Conservation (phyloP, 2,888 invertebrate species). For the Torymus aiolomorphi region DNA sequence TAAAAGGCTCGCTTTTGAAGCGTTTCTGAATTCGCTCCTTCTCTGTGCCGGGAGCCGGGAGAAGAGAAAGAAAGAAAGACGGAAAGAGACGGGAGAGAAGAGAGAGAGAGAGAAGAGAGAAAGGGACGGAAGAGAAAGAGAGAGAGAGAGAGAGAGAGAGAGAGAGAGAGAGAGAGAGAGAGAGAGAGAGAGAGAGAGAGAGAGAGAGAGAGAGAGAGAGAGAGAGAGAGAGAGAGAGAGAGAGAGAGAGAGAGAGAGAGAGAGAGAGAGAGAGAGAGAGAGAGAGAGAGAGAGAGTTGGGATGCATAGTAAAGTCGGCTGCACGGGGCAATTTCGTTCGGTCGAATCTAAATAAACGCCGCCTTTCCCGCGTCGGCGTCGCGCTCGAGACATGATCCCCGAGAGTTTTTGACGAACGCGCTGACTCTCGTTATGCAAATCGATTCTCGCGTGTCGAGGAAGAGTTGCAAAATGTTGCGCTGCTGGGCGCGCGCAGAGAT, state of each 20-base stretch:
- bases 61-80: background rate
- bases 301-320: slow-evolving; percentile 16
- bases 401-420: slow-evolving; percentile 33
- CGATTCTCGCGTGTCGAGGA: slow-evolving; percentile 17
- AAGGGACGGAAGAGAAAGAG: too few relatives aligned
- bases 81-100: background rate
- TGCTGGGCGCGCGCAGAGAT: too few relatives aligned
- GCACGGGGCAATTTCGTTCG: slow-evolving; percentile 33
- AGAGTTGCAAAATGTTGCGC: background rate
- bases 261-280: background rate
- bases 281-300: background rate
- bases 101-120: background rate
- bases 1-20: slow-evolving; percentile 16
- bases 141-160: background rate
- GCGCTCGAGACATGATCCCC: too few relatives aligned
- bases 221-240: background rate
- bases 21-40: slow-evolving; percentile 21
- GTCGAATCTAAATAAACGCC: slow-evolving; percentile 40
- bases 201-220: background rate
- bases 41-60: background rate
- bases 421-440: slow-evolving; percentile 48
- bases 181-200: background rate
- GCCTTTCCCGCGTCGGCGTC: background rate
- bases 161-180: background rate
- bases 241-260: background rate